phyloP scores from a whole-genome alignment of 2,888 invertebrate species.

The Zelleria hepariella region DNA sequence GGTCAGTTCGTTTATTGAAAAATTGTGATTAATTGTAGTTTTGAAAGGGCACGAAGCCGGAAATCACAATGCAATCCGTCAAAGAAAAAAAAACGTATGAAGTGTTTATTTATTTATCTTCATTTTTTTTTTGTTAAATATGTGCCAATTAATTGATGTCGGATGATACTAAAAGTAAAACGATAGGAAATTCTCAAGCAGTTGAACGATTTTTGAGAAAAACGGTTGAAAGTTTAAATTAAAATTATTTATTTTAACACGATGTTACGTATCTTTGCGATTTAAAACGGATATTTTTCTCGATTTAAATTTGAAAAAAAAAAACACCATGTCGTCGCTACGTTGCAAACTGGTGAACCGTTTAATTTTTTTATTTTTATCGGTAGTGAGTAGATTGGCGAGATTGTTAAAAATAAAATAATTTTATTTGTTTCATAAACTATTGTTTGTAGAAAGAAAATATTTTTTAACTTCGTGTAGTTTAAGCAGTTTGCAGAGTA shows the following conservation, averaged over 20 bases:
- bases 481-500: constrained; percentile 14
- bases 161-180: constrained; percentile 4
- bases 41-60: neutral
- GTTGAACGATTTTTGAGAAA: constrained; percentile 5
- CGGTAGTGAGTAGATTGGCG: constrained; percentile 16
- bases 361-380: constrained; percentile 20
- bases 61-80: neutral
- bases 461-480: constrained; percentile 27
- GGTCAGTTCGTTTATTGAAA: no score
- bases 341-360: constrained; percentile 22
- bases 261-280: constrained; percentile 7
- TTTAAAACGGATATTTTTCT: constrained; percentile 16
- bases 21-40: no score
- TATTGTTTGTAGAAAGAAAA: constrained; percentile 36
- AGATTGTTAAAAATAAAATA: constrained; percentile 4
- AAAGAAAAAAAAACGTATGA: neutral
- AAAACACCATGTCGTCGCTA: constrained; percentile 10
- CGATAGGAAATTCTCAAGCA: neutral
- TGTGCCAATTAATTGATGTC: constrained; percentile 18
- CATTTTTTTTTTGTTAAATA: constrained; percentile 12
- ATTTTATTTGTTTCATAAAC: constrained; percentile 10
- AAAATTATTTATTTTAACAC: constrained; percentile 26
- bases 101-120: neutral
- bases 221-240: constrained; percentile 14
- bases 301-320: constrained; percentile 17